Percentiles rank a stretch among this genome's conserved stretches.
These are phyloP conservation scores for Tachysurus vachellii DNA, from an alignment of 2,113 vertebrate species.

Conservation along the genomic window DNA sequence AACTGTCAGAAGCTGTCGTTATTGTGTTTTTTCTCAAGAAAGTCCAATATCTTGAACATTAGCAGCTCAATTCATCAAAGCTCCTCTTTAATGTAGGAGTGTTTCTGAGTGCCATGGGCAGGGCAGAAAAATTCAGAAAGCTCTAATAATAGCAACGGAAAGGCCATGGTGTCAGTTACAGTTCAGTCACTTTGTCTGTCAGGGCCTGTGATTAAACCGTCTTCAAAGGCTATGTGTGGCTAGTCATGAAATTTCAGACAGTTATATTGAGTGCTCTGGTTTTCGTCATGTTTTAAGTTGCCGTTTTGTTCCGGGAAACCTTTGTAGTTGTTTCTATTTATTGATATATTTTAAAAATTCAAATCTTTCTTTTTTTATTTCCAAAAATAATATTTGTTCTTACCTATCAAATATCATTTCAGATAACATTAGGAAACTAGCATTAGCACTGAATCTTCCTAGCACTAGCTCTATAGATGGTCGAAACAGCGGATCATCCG, in stretches of 20 bases:
- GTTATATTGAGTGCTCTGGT: conserved; percentile 14
- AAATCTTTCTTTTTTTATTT: not conserved
- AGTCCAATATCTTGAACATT: not conserved
- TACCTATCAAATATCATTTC: not conserved
- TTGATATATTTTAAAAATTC: not conserved
- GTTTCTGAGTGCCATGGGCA: conserved; percentile 11
- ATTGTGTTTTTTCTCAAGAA: not conserved
- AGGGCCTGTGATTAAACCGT: conserved; percentile 26
- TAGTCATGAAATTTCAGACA: not conserved
- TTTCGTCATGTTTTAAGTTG: not conserved
- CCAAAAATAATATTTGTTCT: not conserved
- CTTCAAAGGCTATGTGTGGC: conserved; percentile 18
- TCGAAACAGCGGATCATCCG: not conserved
- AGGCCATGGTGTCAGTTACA: conserved; percentile 12
- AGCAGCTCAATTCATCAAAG: not conserved
- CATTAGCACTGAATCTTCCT: no score
- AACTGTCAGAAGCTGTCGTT: not conserved
- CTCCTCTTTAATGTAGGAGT: not conserved
- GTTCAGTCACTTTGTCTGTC: conserved; percentile 15
- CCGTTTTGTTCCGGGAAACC: not conserved
- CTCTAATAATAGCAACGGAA: conserved; percentile 6
- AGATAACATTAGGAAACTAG: not conserved
- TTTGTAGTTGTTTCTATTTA: not conserved
- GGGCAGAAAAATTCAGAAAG: not conserved
- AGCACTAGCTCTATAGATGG: not conserved